Evolutionary conservation across 2,888 invertebrate species (phyloP), one percentile per base, ranked within the genome.

Genomic region (Aspidiotus destructor): DNA sequence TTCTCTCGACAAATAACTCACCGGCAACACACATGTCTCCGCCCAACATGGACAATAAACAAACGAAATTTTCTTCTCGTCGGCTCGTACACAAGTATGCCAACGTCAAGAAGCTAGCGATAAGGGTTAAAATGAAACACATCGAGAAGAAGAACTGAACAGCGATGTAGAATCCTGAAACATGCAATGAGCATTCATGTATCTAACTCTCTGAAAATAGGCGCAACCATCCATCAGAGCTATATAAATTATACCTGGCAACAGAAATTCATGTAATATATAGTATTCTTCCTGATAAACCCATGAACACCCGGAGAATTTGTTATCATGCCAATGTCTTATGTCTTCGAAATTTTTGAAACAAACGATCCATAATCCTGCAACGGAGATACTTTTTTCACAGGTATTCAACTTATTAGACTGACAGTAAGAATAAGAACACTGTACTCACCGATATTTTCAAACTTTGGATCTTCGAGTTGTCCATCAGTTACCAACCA

Each of bases 281-380:
- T 94, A 92, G 77, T 92, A 95, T 79, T 97, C 96, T 77, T 94
- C 95, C 78, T 96, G 92, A 75, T 95, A 94, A 70, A 97, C 89
- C 94, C 96, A 97, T 90, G 93, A 93, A 76, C 97, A 97, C 0
- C 92, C 92, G 15, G 81, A 83, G 74, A 92, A 92, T 65, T 82
- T 81, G 7, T 85, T 86, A 75, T 95, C 92, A 78, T 95, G 96
- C 70, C 79, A 78, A 74, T 81, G 81, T 73, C 88, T 87, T 7
- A 89, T 85, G 76, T 96, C 95, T 78, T 88, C 86, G 76, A 93
- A 94, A 58, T 88, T 83, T 74, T 86, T 83, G 74, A 97, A 92
- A 77, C 97, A 97, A 6, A 93, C 92, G 78, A 93, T 89, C 97
- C 97, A 97, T 48, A 97, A 80, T 42, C 97, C 97, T 86, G 77